Conservation (phyloP, 2,797 vertebrate genomes). For the Xerus rutilus region DNA sequence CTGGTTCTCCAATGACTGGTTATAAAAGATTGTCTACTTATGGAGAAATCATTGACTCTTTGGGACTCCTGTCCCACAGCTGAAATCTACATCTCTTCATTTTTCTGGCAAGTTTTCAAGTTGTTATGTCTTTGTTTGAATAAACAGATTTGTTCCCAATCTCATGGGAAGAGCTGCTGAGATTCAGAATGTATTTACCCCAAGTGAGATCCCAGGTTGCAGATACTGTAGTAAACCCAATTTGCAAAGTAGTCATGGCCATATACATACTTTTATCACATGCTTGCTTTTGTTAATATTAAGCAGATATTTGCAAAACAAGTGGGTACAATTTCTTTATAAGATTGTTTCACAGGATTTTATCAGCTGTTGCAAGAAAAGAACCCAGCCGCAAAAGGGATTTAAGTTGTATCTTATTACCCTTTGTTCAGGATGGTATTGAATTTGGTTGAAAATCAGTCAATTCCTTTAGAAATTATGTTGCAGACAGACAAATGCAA, state of each 20-base stretch:
- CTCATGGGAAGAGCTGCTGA: neutral
- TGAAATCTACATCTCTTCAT: neutral
- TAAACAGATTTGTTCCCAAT: neutral
- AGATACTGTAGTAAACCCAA: neutral
- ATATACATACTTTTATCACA: neutral
- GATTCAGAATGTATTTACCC: neutral
- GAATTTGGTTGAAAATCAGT: conserved; percentile 80
- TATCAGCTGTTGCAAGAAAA: conserved; percentile 73
- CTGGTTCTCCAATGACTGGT: neutral
- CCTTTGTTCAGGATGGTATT: conserved; percentile 72
- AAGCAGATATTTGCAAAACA: conserved; percentile 68
- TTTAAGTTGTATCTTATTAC: conserved; percentile 74
- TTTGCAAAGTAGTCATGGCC: conserved; percentile 21
- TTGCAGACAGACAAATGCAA: conserved; percentile 78
- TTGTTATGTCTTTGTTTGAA: conserved; percentile 14
- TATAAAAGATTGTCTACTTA: neutral
- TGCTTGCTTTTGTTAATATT: conserved; percentile 56
- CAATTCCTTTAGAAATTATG: conserved; percentile 77
- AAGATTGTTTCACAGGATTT: conserved; percentile 56
- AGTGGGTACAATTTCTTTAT: conserved; percentile 51
- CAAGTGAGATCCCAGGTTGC: neutral
- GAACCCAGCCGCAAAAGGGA: conserved; percentile 57
- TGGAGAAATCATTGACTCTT: neutral
- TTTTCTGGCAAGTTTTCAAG: conserved; percentile 45
- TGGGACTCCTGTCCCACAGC: neutral